phyloP scores from a whole-genome alignment of 2,797 vertebrate species.

The Halcyon chelicuti region DNA sequence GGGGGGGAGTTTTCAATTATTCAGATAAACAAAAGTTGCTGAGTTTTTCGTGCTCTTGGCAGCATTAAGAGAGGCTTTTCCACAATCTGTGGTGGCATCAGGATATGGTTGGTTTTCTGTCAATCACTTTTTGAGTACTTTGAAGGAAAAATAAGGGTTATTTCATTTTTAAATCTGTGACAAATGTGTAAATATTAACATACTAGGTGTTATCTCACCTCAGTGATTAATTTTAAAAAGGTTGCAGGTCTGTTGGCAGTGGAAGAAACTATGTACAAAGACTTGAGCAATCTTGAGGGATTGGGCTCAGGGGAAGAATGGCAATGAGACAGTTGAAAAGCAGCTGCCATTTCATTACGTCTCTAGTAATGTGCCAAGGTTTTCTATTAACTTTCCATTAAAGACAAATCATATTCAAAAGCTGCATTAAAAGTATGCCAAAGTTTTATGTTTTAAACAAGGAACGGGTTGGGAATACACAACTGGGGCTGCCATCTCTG shows the following conservation, averaged over 20 bases:
- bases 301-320: slow-evolving; percentile 42
- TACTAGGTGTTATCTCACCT: slow-evolving; percentile 38
- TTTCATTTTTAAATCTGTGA: slow-evolving; percentile 7
- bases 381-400: slow-evolving; percentile 50
- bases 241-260: slow-evolving; percentile 17
- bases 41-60: not conserved
- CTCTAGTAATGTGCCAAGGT: slow-evolving; percentile 49
- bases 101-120: not conserved
- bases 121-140: not conserved
- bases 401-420: slow-evolving; percentile 4
- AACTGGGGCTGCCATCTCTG: not conserved
- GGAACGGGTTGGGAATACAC: not conserved
- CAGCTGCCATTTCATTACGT: slow-evolving; percentile 57
- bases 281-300: slow-evolving; percentile 25
- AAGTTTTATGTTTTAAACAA: slow-evolving; percentile 42
- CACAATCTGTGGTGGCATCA: not conserved
- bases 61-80: not conserved
- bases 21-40: slow-evolving; percentile 1
- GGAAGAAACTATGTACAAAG: slow-evolving; percentile 22
- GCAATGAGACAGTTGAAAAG: slow-evolving; percentile 62
- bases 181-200: slow-evolving; percentile 44
- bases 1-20: not conserved
- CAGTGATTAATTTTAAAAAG: slow-evolving; percentile 25
- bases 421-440: slow-evolving; percentile 1
- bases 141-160: not conserved